phyloP scores from a whole-genome alignment of 2,797 vertebrate species.

The Peromyscus nudipes region DNA sequence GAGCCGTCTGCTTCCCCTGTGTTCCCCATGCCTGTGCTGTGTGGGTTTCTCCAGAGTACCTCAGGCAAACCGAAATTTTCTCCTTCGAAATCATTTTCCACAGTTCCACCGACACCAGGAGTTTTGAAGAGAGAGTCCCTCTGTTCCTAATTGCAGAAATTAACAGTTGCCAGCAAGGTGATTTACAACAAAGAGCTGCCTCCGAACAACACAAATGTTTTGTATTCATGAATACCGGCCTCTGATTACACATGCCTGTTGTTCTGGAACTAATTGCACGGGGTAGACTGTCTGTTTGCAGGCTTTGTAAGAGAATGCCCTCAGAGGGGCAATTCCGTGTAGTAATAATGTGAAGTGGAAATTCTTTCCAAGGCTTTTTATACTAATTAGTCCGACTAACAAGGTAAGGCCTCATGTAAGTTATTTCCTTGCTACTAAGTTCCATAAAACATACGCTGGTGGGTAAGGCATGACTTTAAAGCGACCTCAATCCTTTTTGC shows the following conservation, averaged over 20 bases:
- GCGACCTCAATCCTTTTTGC: background rate
- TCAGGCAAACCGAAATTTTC: background rate
- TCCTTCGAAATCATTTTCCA: background rate
- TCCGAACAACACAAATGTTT: slow-evolving; percentile 57
- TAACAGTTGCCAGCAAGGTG: slow-evolving; percentile 64
- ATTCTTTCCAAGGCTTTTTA: slow-evolving; percentile 78
- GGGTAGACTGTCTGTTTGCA: slow-evolving; percentile 61
- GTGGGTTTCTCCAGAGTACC: background rate
- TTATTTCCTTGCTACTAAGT: slow-evolving; percentile 70
- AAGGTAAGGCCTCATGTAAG: slow-evolving; percentile 71
- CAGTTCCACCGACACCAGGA: background rate
- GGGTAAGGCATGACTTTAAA: slow-evolving; percentile 53
- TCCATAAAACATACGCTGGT: slow-evolving; percentile 60
- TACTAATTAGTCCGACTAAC: slow-evolving; percentile 82
- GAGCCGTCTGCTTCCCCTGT: background rate
- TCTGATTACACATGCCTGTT: slow-evolving; percentile 68
- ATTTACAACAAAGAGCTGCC: slow-evolving; percentile 54
- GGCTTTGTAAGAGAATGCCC: slow-evolving; percentile 60
- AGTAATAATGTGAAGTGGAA: slow-evolving; percentile 78
- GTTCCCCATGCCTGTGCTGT: background rate
- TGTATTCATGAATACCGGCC: slow-evolving; percentile 63
- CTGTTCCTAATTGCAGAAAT: slow-evolving; percentile 69
- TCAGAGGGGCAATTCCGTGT: slow-evolving; percentile 68
- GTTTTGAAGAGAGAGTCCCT: slow-evolving; percentile 6
- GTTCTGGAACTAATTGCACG: slow-evolving; percentile 73